These are phyloP conservation scores for Orientallactaga sibirica DNA, from an alignment of 2,797 vertebrate genomes.

Conservation along the genomic window DNA sequence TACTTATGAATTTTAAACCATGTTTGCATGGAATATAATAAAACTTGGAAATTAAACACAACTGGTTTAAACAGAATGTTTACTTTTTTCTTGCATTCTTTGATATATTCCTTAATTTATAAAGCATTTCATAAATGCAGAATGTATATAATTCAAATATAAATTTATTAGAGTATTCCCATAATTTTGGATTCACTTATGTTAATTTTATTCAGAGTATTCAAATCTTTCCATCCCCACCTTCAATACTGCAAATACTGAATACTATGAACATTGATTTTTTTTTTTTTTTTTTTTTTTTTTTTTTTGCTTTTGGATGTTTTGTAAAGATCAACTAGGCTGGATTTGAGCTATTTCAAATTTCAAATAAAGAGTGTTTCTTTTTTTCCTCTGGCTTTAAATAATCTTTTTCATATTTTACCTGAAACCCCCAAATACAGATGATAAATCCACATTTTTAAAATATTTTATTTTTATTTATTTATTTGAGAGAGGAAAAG, in stretches of 20 bases:
- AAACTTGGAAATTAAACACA: constrained; percentile 73
- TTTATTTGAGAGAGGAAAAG: too few species aligned
- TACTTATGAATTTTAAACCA: constrained; percentile 83
- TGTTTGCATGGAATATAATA: constrained; percentile 55
- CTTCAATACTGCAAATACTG: background rate
- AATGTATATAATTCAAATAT: constrained; percentile 77
- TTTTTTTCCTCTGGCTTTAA: background rate
- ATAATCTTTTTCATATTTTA: background rate
- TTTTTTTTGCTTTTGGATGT: background rate
- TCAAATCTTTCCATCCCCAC: fast-evolving
- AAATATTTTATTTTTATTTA: too few species aligned
- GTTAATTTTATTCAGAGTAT: constrained; percentile 68
- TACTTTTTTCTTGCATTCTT: constrained; percentile 69
- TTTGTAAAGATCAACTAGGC: constrained; percentile 22
- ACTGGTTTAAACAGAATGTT: constrained; percentile 80
- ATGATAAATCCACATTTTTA: background rate
- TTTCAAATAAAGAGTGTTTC: background rate
- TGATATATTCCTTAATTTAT: constrained; percentile 78
- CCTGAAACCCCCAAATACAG: background rate
- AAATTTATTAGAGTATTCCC: constrained; percentile 73
- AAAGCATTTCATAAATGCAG: constrained; percentile 78
- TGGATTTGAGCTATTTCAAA: background rate
- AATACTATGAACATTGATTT: background rate
- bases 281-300: too few species aligned
- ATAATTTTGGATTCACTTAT: constrained; percentile 74